Conservation (phyloP, 2,797 vertebrate species). For the Garrulus glandarius region DNA sequence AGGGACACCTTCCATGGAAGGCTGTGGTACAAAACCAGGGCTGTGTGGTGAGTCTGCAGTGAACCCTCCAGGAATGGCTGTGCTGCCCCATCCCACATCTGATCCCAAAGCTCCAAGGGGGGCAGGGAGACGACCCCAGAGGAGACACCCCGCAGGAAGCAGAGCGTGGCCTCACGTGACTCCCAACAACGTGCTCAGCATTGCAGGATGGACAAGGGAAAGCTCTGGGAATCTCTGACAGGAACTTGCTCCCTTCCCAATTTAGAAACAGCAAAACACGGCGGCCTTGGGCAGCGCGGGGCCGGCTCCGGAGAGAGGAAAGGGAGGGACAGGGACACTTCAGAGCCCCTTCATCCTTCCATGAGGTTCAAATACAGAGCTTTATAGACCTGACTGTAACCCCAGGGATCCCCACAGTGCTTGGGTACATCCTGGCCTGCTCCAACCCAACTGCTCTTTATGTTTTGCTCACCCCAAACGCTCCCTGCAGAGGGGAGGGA, state of each 20-base stretch:
- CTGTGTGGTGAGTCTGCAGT: rapidly evolving
- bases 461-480: not conserved
- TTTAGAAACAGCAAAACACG: not conserved
- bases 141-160: not conserved
- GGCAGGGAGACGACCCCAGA: not conserved
- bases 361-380: rapidly evolving
- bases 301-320: not conserved
- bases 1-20: not conserved
- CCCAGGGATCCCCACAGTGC: not conserved
- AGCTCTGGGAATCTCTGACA: constrained; percentile 1
- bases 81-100: rapidly evolving
- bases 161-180: not conserved
- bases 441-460: not conserved
- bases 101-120: rapidly evolving
- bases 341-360: not conserved
- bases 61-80: not conserved
- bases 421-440: not conserved
- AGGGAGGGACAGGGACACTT: not conserved
- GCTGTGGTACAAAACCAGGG: not conserved
- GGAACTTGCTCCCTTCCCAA: not conserved
- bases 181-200: rapidly evolving
- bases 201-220: not conserved
- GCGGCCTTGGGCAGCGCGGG: not conserved
- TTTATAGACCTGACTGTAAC: rapidly evolving
- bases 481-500: not conserved